These are phyloP conservation scores for Theretra japonica DNA, from an alignment of 2,888 invertebrate species.

Conservation along the genomic window DNA sequence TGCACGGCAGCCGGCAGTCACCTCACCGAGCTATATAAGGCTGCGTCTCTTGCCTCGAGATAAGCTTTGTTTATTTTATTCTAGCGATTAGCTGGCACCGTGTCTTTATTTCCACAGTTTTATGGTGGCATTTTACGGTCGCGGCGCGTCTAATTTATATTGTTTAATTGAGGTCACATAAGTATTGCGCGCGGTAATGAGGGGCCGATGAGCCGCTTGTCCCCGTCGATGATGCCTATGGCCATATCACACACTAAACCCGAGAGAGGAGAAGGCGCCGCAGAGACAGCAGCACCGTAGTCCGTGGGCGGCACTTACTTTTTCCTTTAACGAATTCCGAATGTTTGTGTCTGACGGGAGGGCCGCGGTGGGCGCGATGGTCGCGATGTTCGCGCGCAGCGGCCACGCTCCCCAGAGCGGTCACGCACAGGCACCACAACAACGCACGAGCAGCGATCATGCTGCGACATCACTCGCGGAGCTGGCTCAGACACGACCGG, in stretches of 20 bases:
- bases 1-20: conserved; percentile 50
- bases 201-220: conserved; percentile 33
- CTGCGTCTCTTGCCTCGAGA: conserved; percentile 66
- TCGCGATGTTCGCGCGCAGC: conserved; percentile 65
- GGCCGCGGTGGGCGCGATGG: conserved; percentile 66
- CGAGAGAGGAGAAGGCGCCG: neutral
- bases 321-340: conserved; percentile 92
- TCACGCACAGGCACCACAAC: conserved; percentile 73
- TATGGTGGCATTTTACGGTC: conserved; percentile 49
- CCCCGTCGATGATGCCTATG: conserved; percentile 12
- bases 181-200: conserved; percentile 38
- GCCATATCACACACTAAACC: conserved; percentile 40
- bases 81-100: conserved; percentile 60
- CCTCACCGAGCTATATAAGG: conserved; percentile 69
- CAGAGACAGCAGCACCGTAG: conserved; percentile 32
- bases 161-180: conserved; percentile 40
- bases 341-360: conserved; percentile 70
- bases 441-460: conserved; percentile 76
- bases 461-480: conserved; percentile 81
- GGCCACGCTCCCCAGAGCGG: conserved; percentile 56
- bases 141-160: conserved; percentile 43
- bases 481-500: conserved; percentile 68
- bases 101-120: conserved; percentile 53
- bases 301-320: conserved; percentile 86
- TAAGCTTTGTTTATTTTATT: conserved; percentile 76